Evolutionary conservation across 53 echinoderm and acorn worm species (phyloP), one percentile per base, ranked within the genome.

Genomic region (Mesocentrotus franciscanus): DNA sequence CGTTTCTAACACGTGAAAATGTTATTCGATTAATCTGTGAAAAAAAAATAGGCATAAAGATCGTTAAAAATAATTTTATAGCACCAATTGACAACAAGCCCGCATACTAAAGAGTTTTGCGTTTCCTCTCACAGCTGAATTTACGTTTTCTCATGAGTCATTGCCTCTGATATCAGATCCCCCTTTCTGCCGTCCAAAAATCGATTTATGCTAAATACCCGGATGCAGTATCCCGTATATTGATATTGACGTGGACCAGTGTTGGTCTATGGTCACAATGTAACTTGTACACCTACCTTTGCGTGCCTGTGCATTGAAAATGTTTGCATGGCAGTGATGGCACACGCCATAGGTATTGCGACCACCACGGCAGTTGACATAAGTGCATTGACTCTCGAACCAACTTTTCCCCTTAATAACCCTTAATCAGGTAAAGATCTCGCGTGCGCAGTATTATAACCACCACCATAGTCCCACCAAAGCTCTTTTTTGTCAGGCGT

Each of bases 381-480:
- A 93, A 93, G 94, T 93, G 94, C 94, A 81, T 93, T 93, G 94
- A 93, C 93, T 92, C 93, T 58, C 9, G 35, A 26, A 92, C 75
- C 49, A 71, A 72, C 81, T 35, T 93, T 93, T 93, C 94, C 29
- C 94, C 94, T 81, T 93, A 81, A 93, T 93, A 93, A 81, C 60
- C 15, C 83, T 56, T 93, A 93, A 93, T 93, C 94, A 93, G 62
- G 94, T 93, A 93, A 93, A 81, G 94, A 93, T 93, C 94, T 93
- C 79, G 79, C 94, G 94, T 81, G 94, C 71, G 74, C 92, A 32
- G 92, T 72, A 74, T 92, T n/a, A 74, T 36, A 92, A 49, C 91
- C 49, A 66, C 91, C 34, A 91, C 91, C 29, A 36, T 58, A 91
- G 66, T 91, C 91, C 91, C 66, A 64, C 91, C 91, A 91, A 64